These are phyloP conservation scores for Chiloscyllium punctatum DNA, from an alignment of 2,797 vertebrate species.

Conservation along the genomic window DNA sequence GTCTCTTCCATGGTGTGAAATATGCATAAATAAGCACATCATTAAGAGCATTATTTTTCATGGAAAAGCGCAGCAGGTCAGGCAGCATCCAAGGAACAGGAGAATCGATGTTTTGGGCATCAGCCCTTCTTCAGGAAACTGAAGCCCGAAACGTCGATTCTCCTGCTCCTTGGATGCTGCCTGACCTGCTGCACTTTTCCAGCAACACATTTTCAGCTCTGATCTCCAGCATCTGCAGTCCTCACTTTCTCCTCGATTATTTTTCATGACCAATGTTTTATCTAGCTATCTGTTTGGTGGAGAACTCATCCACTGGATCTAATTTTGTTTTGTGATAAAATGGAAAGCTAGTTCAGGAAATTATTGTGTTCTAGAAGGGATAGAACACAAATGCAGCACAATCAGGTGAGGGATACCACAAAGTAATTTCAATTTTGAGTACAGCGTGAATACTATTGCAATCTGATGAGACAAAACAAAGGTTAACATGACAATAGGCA, in stretches of 20 bases:
- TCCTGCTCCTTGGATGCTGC: too few species aligned
- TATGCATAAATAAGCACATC: slow-evolving; percentile 24
- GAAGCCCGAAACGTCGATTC: too few species aligned
- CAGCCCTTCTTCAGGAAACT: too few species aligned
- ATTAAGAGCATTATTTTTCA: not conserved
- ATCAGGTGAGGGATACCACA: not conserved
- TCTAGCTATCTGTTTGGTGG: slow-evolving; percentile 20
- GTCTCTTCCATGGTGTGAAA: not conserved
- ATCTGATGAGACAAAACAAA: slow-evolving; percentile 2
- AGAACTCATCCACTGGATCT: not conserved
- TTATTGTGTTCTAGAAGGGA: not conserved
- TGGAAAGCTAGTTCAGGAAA: not conserved
- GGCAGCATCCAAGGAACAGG: too few species aligned
- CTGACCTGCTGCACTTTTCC: too few species aligned
- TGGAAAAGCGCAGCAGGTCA: too few species aligned
- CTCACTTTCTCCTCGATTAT: too few species aligned
- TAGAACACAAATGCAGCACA: not conserved
- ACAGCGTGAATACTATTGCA: not conserved
- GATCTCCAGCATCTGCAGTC: too few species aligned
- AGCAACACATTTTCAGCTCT: too few species aligned
- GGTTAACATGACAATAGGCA: not conserved
- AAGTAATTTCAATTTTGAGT: slow-evolving; percentile 24
- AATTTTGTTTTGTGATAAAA: not conserved
- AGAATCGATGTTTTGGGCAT: too few species aligned
- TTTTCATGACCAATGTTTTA: slow-evolving; percentile 6